Evolutionary conservation across 2,113 vertebrate genomes (phyloP).

Genomic region (Lucifuga dentata): DNA sequence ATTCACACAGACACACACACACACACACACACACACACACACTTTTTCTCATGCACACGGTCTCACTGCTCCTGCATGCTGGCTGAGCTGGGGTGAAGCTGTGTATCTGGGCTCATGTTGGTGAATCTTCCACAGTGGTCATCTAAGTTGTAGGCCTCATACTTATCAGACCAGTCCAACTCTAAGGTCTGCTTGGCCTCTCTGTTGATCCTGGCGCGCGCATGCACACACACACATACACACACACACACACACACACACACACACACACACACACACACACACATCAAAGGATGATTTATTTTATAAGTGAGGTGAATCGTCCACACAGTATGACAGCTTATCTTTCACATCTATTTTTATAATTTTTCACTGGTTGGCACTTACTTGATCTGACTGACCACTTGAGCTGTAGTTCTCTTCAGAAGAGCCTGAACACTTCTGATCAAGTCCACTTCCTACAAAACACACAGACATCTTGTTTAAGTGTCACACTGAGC

Average conservation of each 20-base stretch:
- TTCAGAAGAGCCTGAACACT: slow-evolving; percentile 91
- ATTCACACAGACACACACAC: too few species aligned
- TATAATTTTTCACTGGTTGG: too few species aligned
- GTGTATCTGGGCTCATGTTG: slow-evolving; percentile 84
- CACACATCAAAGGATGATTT: not conserved
- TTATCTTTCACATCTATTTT: too few species aligned
- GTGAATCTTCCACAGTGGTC: slow-evolving; percentile 80
- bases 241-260: not conserved
- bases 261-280: slow-evolving; percentile 13
- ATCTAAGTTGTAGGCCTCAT: slow-evolving; percentile 86
- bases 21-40: not conserved
- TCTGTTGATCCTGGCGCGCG: slow-evolving; percentile 82
- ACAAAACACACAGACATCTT: slow-evolving; percentile 16
- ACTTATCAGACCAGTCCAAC: slow-evolving; percentile 92
- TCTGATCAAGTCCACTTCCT: slow-evolving; percentile 93
- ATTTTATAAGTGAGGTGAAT: not conserved
- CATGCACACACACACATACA: slow-evolving; percentile 23
- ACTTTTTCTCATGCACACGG: too few species aligned
- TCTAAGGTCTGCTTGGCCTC: slow-evolving; percentile 88
- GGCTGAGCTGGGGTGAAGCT: slow-evolving; percentile 83
- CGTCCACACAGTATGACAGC: too few species aligned
- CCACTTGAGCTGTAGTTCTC: slow-evolving; percentile 86
- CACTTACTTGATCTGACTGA: slow-evolving; percentile 89
- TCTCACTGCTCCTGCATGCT: slow-evolving; percentile 88
- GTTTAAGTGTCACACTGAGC: not conserved